Evolutionary conservation across 2,113 vertebrate species (phyloP).

Genomic region (Atherinomorus stipes): DNA sequence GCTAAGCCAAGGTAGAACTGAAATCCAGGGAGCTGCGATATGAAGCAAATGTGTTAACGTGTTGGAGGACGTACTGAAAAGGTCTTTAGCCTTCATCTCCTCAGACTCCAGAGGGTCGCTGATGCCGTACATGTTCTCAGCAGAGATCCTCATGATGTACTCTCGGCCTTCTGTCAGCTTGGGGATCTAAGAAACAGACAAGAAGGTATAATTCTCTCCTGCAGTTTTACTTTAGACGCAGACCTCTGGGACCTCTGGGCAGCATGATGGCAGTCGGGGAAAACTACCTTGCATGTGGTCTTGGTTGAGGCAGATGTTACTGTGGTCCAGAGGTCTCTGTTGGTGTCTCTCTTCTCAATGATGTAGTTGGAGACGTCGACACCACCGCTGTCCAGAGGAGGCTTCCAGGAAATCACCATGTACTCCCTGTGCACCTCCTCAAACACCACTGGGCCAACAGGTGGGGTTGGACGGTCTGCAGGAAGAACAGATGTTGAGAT

Average conservation of each 20-base stretch:
- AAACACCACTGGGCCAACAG: conserved; percentile 94
- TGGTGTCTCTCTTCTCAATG: conserved; percentile 93
- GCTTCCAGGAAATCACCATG: conserved; percentile 97
- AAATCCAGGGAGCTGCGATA: neutral
- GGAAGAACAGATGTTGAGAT: neutral
- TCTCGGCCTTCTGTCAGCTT: conserved; percentile 94
- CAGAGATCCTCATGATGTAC: conserved; percentile 93
- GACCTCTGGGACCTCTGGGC: neutral
- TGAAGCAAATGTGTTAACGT: neutral
- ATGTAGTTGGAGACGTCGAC: conserved; percentile 95
- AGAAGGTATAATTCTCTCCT: neutral
- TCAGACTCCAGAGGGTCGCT: conserved; percentile 96
- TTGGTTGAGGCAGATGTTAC: conserved; percentile 94
- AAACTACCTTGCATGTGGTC: conserved; percentile 90
- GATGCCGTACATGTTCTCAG: conserved; percentile 98
- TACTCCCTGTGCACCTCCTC: conserved; percentile 94
- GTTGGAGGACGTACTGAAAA: conserved; percentile 88
- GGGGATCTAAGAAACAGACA: conserved; percentile 71
- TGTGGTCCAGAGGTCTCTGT: conserved; percentile 94
- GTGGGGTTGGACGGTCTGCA: conserved; percentile 93
- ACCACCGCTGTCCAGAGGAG: conserved; percentile 95
- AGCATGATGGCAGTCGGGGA: neutral
- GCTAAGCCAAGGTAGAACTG: too few species aligned
- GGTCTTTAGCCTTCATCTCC: conserved; percentile 96
- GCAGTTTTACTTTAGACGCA: neutral